Evolutionary conservation across 1,140 invertebrate genomes (phyloP).

Genomic region (Hycleus phaleratus): DNA sequence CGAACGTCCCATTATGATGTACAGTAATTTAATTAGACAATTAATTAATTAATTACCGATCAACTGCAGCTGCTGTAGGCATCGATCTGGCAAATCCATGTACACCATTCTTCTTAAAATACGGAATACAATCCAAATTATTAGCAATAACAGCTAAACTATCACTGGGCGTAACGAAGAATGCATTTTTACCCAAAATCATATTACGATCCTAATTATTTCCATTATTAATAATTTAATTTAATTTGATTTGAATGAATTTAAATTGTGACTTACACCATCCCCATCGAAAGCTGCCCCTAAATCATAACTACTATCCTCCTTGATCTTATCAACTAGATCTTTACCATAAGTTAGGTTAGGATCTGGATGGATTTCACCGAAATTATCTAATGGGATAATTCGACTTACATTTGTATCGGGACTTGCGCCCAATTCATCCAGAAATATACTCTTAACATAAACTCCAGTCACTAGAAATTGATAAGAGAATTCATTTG

Average conservation of each 20-base stretch:
- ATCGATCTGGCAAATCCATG: constrained; percentile 94
- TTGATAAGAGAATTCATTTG: no score
- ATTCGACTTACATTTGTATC: constrained; percentile 61
- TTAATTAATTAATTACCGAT: constrained; percentile 49
- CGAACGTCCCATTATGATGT: no score
- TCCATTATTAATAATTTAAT: neutral
- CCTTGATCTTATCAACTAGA: constrained; percentile 57
- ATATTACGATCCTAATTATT: constrained; percentile 76
- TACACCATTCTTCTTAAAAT: constrained; percentile 80
- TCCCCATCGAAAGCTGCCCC: constrained; percentile 99
- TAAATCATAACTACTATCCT: constrained; percentile 77
- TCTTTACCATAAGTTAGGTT: constrained; percentile 94
- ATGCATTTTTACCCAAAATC: constrained; percentile 94
- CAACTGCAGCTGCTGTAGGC: constrained; percentile 96
- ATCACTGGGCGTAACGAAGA: constrained; percentile 97
- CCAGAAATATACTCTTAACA: constrained; percentile 79
- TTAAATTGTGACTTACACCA: constrained; percentile 53
- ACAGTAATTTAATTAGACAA: neutral
- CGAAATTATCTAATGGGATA: constrained; percentile 86
- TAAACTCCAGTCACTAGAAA: constrained; percentile 90
- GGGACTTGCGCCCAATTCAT: constrained; percentile 71
- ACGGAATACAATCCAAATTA: constrained; percentile 87
- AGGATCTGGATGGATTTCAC: constrained; percentile 95
- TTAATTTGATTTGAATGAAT: no score
- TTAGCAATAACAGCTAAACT: constrained; percentile 93